Conservation (phyloP, 2,113 vertebrate species). For the Procavia capensis region DNA sequence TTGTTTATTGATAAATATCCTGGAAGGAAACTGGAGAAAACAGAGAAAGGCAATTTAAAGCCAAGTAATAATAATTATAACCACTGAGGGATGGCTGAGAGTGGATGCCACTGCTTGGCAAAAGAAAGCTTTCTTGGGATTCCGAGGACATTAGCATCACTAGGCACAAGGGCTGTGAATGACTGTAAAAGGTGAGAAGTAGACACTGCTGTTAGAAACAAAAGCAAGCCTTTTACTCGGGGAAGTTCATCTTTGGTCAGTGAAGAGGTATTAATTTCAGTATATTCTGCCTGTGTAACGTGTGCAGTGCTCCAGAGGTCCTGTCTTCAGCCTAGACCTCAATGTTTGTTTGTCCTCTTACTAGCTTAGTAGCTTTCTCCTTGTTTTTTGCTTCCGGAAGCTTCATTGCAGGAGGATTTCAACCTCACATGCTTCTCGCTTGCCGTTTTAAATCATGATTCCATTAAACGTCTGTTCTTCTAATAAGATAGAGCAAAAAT, state of each 20-base stretch:
- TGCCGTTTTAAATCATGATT: not conserved
- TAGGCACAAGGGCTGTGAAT: not conserved
- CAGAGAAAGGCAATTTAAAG: slow-evolving; percentile 1
- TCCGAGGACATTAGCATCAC: not conserved
- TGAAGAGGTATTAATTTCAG: not conserved
- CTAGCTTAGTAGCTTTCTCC: not conserved
- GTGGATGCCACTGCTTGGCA: slow-evolving; percentile 9
- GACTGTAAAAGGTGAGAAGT: not conserved
- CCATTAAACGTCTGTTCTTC: not conserved
- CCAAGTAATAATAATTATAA: not conserved
- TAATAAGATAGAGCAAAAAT: slow-evolving; percentile 1
- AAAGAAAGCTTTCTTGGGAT: slow-evolving; percentile 47
- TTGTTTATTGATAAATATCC: slow-evolving; percentile 67
- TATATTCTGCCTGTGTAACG: not conserved
- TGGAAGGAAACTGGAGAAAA: slow-evolving; percentile 29
- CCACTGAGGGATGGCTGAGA: not conserved
- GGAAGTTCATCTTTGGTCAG: not conserved
- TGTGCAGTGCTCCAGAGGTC: not conserved
- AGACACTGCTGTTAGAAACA: not conserved
- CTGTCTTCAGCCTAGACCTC: not conserved
- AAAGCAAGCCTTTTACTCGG: slow-evolving; percentile 31
- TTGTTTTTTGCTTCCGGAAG: not conserved
- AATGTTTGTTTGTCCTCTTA: not conserved
- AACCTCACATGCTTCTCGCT: not conserved
- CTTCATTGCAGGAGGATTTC: not conserved